Evolutionary conservation across 2,888 invertebrate species (phyloP).

Genomic region (Acanthosepion esculentum): DNA sequence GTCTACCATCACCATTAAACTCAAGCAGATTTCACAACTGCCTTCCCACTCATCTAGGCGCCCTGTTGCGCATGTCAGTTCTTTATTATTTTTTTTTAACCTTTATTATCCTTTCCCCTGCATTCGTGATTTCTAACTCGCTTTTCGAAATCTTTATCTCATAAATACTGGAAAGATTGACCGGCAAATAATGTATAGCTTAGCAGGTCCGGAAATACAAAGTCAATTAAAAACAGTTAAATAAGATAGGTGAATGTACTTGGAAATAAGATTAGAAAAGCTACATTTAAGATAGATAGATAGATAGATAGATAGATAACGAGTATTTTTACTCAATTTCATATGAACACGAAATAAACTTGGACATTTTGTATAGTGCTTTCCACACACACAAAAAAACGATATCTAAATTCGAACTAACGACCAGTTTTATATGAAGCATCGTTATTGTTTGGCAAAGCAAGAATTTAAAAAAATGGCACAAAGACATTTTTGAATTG

Average conservation of each 20-base stretch:
- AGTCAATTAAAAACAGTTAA: too few species aligned
- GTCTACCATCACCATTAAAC: not conserved
- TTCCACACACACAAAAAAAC: too few species aligned
- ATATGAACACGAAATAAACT: too few species aligned
- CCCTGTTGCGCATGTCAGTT: not conserved
- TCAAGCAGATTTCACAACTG: not conserved
- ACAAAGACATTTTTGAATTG: too few species aligned
- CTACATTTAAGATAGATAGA: not conserved
- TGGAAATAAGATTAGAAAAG: too few species aligned
- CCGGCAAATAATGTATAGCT: not conserved
- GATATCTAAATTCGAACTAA: too few species aligned
- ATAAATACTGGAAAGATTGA: not conserved
- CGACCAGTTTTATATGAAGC: too few species aligned
- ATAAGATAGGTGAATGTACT: too few species aligned
- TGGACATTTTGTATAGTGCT: too few species aligned
- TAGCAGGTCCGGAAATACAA: not conserved
- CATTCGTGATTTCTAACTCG: not conserved
- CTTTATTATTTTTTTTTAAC: not conserved
- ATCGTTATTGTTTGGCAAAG: too few species aligned
- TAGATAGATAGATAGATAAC: not conserved
- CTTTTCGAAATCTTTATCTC: not conserved
- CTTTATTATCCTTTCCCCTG: not conserved
- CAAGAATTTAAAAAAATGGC: too few species aligned
- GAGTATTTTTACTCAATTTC: too few species aligned
- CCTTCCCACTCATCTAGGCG: not conserved